These are phyloP conservation scores for Heterohyrax brucei DNA, from an alignment of 2,797 vertebrate genomes.

Conservation along the genomic window DNA sequence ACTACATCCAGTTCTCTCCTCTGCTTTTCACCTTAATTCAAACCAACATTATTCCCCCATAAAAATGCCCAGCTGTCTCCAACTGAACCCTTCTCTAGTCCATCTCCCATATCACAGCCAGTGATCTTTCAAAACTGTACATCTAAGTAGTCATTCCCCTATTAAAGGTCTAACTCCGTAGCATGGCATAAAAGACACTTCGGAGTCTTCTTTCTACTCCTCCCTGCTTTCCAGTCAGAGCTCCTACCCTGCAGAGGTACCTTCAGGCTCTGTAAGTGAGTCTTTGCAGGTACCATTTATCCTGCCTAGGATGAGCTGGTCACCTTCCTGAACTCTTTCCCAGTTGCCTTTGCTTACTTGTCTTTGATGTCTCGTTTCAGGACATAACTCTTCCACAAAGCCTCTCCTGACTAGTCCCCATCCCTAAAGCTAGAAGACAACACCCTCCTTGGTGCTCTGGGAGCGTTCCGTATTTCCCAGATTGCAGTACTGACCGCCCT, in stretches of 20 bases:
- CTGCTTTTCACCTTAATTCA: neutral
- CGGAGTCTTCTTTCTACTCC: neutral
- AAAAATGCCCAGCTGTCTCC: neutral
- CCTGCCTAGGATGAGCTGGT: neutral
- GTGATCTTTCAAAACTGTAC: neutral
- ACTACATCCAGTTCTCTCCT: neutral
- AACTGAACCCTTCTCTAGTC: neutral
- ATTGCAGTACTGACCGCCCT: neutral
- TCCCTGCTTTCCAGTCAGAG: neutral
- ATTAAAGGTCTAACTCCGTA: neutral
- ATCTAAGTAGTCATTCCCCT: conserved; percentile 2
- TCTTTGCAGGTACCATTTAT: neutral
- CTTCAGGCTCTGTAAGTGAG: neutral
- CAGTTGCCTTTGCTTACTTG: neutral
- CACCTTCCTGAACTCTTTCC: conserved; percentile 3
- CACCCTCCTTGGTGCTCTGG: neutral
- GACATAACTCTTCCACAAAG: neutral
- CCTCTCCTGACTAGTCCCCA: neutral
- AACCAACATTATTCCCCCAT: neutral
- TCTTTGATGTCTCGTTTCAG: conserved; percentile 1
- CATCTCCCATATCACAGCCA: neutral
- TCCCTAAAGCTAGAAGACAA: neutral
- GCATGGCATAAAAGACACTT: neutral
- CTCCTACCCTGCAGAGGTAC: neutral
- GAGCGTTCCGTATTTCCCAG: neutral